These are phyloP conservation scores for Hoplodrina blanda DNA, from an alignment of 2,888 invertebrate genomes.

Conservation along the genomic window DNA sequence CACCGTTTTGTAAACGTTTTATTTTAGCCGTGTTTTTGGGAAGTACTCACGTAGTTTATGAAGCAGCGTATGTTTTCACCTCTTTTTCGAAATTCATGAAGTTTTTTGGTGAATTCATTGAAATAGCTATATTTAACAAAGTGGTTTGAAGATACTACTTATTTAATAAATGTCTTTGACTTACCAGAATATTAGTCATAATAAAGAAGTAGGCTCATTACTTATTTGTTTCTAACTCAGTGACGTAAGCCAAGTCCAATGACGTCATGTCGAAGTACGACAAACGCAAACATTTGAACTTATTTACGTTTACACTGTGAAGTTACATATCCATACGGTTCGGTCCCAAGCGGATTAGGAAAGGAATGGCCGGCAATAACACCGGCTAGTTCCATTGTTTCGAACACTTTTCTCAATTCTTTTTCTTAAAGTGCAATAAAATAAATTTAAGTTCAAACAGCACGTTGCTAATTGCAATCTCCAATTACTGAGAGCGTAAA, in stretches of 20 bases:
- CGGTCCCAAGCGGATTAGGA: constrained; percentile 5
- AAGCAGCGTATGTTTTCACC: constrained; percentile 1
- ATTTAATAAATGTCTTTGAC: not conserved
- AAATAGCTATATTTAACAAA: no score
- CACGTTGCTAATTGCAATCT: constrained; percentile 13
- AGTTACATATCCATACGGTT: constrained; percentile 8
- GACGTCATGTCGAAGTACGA: constrained; percentile 35
- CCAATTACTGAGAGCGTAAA: constrained; percentile 19
- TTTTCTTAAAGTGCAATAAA: constrained; percentile 2
- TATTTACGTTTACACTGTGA: constrained; percentile 19
- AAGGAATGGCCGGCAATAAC: constrained; percentile 3
- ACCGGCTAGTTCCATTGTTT: not conserved
- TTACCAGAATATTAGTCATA: not conserved
- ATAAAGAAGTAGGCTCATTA: constrained; percentile 18
- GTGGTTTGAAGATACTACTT: no score
- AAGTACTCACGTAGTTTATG: not conserved
- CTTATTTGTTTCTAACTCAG: constrained; percentile 19
- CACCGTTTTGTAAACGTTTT: not conserved
- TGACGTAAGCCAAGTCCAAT: constrained; percentile 25
- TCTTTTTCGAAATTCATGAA: no score
- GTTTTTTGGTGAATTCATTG: no score
- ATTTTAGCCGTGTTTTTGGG: not conserved
- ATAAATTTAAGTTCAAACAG: not conserved
- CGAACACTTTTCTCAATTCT: not conserved
- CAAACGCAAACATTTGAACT: constrained; percentile 24